Evolutionary conservation across 2,113 vertebrate genomes (phyloP).

Genomic region (Gobius niger): DNA sequence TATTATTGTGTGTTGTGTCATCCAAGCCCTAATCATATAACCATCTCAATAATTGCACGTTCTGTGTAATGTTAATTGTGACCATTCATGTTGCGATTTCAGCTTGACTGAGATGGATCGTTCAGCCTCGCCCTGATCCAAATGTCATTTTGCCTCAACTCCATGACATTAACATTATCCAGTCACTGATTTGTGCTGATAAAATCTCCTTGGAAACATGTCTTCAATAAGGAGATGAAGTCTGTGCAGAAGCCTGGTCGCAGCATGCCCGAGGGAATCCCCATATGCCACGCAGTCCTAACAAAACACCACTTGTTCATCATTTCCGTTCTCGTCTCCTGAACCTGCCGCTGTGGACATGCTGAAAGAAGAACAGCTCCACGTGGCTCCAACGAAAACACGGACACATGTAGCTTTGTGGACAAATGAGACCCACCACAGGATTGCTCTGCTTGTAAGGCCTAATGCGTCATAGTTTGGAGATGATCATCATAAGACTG

Average conservation of each 20-base stretch:
- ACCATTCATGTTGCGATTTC: too few species aligned
- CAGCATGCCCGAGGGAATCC: slow-evolving; percentile 60
- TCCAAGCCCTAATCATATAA: too few species aligned
- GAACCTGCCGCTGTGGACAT: not conserved
- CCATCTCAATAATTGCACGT: too few species aligned
- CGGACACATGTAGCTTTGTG: slow-evolving; percentile 24
- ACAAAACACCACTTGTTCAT: slow-evolving; percentile 66
- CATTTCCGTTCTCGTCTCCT: slow-evolving; percentile 9
- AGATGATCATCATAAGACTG: slow-evolving; percentile 59
- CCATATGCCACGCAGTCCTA: slow-evolving; percentile 39
- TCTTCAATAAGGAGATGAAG: not conserved
- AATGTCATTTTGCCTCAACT: too few species aligned
- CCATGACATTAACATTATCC: too few species aligned
- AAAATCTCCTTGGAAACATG: not conserved
- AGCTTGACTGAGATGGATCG: too few species aligned
- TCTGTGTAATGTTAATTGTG: too few species aligned
- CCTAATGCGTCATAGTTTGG: slow-evolving; percentile 38
- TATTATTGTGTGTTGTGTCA: too few species aligned
- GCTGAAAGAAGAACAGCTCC: not conserved
- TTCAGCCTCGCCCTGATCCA: too few species aligned
- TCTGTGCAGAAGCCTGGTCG: slow-evolving; percentile 43
- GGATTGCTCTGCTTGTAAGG: slow-evolving; percentile 25
- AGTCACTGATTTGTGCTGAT: too few species aligned
- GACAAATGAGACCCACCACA: slow-evolving; percentile 35
- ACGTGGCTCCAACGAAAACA: slow-evolving; percentile 5